Evolutionary conservation across 2,888 invertebrate genomes (phyloP), one percentile per base, ranked within the genome.

Genomic region (Macropis europaea): DNA sequence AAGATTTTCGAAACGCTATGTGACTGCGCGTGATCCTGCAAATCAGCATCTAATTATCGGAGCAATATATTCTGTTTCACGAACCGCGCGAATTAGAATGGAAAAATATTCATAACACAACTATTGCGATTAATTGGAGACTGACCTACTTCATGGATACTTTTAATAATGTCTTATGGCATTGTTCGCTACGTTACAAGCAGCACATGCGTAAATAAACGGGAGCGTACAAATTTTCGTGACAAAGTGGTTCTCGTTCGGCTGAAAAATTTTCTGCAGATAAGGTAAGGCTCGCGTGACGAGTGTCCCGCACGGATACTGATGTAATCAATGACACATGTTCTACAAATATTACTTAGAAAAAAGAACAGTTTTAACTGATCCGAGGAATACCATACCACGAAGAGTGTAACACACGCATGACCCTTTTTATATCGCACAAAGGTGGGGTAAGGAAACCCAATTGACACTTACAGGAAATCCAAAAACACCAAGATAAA

Each of bases 31-130:
- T 28, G 60, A 30, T 42, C 28, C 34, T 42, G 59, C 67, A 70
- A 70, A 70, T 59, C 67, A 70, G 53, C 30, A 42, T 32, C 48
- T 43, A 42, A 70, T 70, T 70, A 70, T 26, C 30, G 45, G 11
- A 0, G 24, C 47, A 53, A 60, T 67, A 28, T 71, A 68, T 61
- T 71, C 54, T 11, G 54, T 36, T 61, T 38, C 43, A 43, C 38
- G 43, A 9, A 30, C 42, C 40, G 48, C 30, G 50, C 13, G 36
- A 48, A 34, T 54, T 54, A 43, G 40, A 43, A 42, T 43, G 24
- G 32, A 36, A 67, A 30, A 54, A 61, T 34, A 13, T 67, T 54
- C 34, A 50, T 47, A 43, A 45, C 59, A 40, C 34, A 52, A 66
- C 19, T 30, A 45, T 19, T 40, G 9, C n/a, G 47, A 52, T 42